Percentiles rank a stretch among this genome's conserved stretches.
These are phyloP conservation scores for Gobio occitaniae DNA, from an alignment of 2,797 vertebrate genomes.

Conservation along the genomic window DNA sequence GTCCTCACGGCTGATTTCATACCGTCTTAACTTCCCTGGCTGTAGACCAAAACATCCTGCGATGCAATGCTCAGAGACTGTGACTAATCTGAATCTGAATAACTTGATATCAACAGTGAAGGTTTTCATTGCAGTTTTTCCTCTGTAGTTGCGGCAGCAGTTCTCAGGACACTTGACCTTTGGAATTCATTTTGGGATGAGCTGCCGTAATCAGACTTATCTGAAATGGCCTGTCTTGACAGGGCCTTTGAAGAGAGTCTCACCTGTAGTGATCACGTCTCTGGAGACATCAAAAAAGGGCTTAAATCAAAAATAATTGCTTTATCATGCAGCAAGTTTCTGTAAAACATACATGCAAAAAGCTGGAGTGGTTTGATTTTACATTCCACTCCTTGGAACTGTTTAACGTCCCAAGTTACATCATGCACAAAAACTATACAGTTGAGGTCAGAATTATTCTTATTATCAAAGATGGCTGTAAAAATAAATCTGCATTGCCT, in stretches of 20 bases:
- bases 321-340: background rate
- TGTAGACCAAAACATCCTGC: conserved; percentile 68
- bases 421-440: background rate
- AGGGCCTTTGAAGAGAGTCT: conserved; percentile 24
- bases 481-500: no score
- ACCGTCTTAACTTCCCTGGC: conserved; percentile 59
- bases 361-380: background rate
- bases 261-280: conserved; percentile 9
- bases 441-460: no score
- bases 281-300: background rate
- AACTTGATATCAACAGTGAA: conserved; percentile 39
- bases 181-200: conserved; percentile 18
- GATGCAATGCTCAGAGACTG: conserved; percentile 52
- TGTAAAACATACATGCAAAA: conserved; percentile 23
- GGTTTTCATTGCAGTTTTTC: conserved; percentile 9
- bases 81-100: conserved; percentile 46
- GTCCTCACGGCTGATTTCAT: conserved; percentile 69
- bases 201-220: conserved; percentile 28
- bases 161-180: conserved; percentile 25
- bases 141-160: background rate
- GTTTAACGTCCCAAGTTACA: background rate
- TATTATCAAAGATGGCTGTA: no score
- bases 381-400: background rate
- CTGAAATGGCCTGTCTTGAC: conserved; percentile 13
- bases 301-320: conserved; percentile 4